Conservation (phyloP, 2,888 invertebrate genomes). For the Lepidonotus clava region DNA sequence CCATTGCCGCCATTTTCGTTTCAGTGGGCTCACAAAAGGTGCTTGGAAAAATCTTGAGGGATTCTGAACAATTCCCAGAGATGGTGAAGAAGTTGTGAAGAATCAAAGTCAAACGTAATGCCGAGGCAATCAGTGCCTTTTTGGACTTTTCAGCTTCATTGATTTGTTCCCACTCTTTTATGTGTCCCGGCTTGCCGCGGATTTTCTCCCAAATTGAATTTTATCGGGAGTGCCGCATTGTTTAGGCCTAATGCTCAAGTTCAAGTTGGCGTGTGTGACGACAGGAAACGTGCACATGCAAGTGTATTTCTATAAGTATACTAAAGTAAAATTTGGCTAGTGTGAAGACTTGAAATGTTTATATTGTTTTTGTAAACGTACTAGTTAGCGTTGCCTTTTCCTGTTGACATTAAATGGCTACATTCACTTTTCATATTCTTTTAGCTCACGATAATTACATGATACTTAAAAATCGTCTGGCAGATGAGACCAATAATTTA, state of each 20-base stretch:
- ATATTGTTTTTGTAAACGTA: too few relatives aligned
- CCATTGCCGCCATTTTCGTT: neutral
- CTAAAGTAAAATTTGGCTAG: too few relatives aligned
- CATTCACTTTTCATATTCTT: too few relatives aligned
- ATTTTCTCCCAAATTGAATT: conserved; percentile 24
- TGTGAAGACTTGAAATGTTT: too few relatives aligned
- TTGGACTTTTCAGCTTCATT: neutral
- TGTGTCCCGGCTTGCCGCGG: neutral
- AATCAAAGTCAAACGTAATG: conserved; percentile 8
- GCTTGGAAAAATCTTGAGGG: neutral
- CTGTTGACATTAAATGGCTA: too few relatives aligned
- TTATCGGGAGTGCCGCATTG: conserved; percentile 5
- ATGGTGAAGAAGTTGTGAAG: conserved; percentile 1
- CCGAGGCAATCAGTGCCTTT: neutral
- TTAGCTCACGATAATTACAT: too few relatives aligned
- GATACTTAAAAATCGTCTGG: too few relatives aligned
- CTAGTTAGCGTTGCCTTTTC: too few relatives aligned
- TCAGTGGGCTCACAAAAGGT: conserved; percentile 8
- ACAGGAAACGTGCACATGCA: too few relatives aligned
- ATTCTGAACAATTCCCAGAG: neutral
- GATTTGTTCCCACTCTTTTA: neutral
- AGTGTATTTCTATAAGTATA: too few relatives aligned
- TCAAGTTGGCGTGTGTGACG: too few relatives aligned
- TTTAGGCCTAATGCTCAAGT: neutral
- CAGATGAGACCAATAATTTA: too few relatives aligned